A percentile compares a stretch with the other conserved stretches of the same genome.
phyloP scores from a whole-genome alignment of 1,140 invertebrate genomes.

The Ooceraea biroi region DNA sequence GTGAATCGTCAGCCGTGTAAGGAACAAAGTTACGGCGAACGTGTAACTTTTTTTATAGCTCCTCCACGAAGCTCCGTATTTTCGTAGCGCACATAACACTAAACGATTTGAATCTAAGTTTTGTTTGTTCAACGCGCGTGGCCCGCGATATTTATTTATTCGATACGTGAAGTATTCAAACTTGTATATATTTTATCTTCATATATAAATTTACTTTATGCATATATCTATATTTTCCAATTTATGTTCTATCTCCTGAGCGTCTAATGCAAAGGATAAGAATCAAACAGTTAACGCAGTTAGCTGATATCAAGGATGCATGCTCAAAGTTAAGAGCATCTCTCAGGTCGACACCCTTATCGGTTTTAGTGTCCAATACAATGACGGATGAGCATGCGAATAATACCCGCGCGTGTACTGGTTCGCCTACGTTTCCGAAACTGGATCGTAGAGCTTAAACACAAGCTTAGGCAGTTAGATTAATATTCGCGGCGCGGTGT shows the following conservation, averaged over 20 bases:
- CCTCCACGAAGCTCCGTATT: background rate
- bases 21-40: conserved; percentile 39
- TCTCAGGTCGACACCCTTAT: background rate
- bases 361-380: background rate
- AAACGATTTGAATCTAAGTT: background rate
- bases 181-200: background rate
- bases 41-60: conserved; percentile 42
- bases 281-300: background rate
- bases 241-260: background rate
- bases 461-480: conserved; percentile 42
- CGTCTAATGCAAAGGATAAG: background rate
- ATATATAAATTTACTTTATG: background rate
- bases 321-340: background rate
- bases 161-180: background rate
- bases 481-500: conserved; percentile 48
- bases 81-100: background rate
- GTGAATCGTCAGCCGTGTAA: conserved; percentile 21
- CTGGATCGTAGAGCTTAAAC: conserved; percentile 46
- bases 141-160: background rate
- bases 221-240: background rate
- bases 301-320: conserved; percentile 4
- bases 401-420: background rate
- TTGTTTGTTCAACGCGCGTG: background rate
- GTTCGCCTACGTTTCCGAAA: conserved; percentile 36
- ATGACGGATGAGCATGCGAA: conserved; percentile 33